Base-by-base conservation (phyloP, 2,113 vertebrate genomes). In the Neogobius melanostomus region DNA sequence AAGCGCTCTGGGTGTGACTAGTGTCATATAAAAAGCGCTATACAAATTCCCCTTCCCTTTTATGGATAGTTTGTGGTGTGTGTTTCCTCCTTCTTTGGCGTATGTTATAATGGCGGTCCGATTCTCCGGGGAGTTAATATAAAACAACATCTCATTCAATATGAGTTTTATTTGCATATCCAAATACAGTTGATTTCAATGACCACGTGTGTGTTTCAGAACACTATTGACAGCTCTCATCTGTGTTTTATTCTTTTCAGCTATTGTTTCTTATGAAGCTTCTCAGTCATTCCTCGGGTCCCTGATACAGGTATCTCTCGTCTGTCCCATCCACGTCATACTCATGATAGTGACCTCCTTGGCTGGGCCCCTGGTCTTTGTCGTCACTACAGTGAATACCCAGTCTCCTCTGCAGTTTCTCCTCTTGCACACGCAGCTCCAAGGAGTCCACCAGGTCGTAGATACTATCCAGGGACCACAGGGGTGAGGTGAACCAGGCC, bases 401-500 rank as follows among this genome's bases (percentile, higher is more conserved):
- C 16, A 94, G 87, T 43, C 86, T 86, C 61, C 64, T 79, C 87
- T 94, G 93, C 47, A 94, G 87, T 73, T 78, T 90, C 67, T 89
- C 82, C 68, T 94, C 93, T 76, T 92, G 86, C 3, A 89, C 82
- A 1, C 92, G 88, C 21, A 86, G 86, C 74, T 94, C 93, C 89
- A 84, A 89, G 49, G 93, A 93, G 82, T 94, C 93, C 75, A 94
- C 91, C 71, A 93, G 89, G 74, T 94, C 93, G 5, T 93, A 94
- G 74, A 94, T 69, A 74, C 71, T 93, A 44, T 90, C 90, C 77
- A 94, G 60, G 15, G 93, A 90, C 93, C 93, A 94, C 79, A 92
- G 63, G 15, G 93, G 91, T 0, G 93, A 90, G 1, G 91, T 82
- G 81, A 91, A 94, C 93, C 93, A 94, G 1, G 91, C 88, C 76